A percentile compares a stretch with the other conserved stretches of the same genome.
Conservation (phyloP, 1,140 invertebrate species). For the Aphaenogaster floridana region DNA sequence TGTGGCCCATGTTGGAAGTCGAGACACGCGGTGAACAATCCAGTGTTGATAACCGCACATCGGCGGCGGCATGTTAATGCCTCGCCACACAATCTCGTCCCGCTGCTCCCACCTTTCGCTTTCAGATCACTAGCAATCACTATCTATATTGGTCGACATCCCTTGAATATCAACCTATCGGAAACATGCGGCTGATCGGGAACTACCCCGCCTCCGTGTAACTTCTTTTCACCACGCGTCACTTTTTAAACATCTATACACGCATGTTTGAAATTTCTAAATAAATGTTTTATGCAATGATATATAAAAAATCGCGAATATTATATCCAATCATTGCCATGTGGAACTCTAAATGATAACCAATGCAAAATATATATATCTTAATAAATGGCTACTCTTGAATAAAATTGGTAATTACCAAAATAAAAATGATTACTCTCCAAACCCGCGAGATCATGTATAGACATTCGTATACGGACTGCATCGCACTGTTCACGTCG, state of each 20-base stretch:
- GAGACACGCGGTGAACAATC: constrained; percentile 79
- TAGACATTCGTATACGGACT: too few relatives aligned
- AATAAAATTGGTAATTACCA: neutral
- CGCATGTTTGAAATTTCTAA: neutral
- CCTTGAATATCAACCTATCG: constrained; percentile 74
- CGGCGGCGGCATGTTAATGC: constrained; percentile 80
- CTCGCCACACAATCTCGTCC: constrained; percentile 75
- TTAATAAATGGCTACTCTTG: neutral
- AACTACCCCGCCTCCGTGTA: too few relatives aligned
- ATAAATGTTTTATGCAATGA: neutral
- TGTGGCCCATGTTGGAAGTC: constrained; percentile 78
- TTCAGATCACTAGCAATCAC: constrained; percentile 45
- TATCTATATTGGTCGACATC: constrained; percentile 72
- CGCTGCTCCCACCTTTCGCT: constrained; percentile 57
- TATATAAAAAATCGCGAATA: neutral
- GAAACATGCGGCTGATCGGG: neutral
- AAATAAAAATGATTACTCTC: neutral
- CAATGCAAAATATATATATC: neutral
- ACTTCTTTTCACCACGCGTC: neutral
- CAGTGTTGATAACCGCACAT: constrained; percentile 80
- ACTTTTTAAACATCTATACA: neutral
- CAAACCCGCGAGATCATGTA: neutral
- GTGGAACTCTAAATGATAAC: neutral
- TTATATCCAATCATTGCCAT: neutral
- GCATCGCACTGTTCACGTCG: neutral